Conservation (phyloP, 1,140 invertebrate species). For the Pseudoatta argentina region DNA sequence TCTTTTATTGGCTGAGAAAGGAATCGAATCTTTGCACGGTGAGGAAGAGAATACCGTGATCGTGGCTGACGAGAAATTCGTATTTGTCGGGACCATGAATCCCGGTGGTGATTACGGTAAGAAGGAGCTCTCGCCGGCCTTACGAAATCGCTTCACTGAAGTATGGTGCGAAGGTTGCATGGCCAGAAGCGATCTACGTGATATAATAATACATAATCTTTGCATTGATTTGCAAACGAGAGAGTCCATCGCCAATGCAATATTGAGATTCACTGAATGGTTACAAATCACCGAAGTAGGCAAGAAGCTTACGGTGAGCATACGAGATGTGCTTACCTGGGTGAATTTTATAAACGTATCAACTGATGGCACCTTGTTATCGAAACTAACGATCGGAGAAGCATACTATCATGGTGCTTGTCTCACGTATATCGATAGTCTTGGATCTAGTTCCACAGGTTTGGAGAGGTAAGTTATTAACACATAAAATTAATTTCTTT, state of each 20-base stretch:
- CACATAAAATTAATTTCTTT: slow-evolving; percentile 1
- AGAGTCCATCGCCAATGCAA: slow-evolving; percentile 89
- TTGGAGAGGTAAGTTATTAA: slow-evolving; percentile 86
- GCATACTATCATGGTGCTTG: slow-evolving; percentile 96
- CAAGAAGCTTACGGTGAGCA: slow-evolving; percentile 93
- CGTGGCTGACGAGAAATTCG: slow-evolving; percentile 92
- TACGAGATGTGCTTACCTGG: slow-evolving; percentile 97
- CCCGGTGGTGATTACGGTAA: slow-evolving; percentile 99
- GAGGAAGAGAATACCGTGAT: slow-evolving; percentile 87
- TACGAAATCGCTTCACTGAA: slow-evolving; percentile 99
- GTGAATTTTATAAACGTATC: slow-evolving; percentile 95
- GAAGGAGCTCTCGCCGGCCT: slow-evolving; percentile 99
- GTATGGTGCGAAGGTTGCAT: slow-evolving; percentile 97
- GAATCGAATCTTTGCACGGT: slow-evolving; percentile 83
- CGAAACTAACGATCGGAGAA: slow-evolving; percentile 86
- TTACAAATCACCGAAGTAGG: slow-evolving; percentile 91
- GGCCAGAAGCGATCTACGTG: slow-evolving; percentile 89
- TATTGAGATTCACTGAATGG: slow-evolving; percentile 94
- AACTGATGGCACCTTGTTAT: slow-evolving; percentile 79
- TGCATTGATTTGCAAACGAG: slow-evolving; percentile 85
- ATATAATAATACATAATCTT: slow-evolving; percentile 94
- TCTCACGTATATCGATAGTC: slow-evolving; percentile 96
- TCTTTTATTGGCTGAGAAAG: slow-evolving; percentile 96
- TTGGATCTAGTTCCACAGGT: slow-evolving; percentile 91
- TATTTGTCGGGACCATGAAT: slow-evolving; percentile 99